A percentile compares a stretch with the other conserved stretches of the same genome.
Conservation (phyloP, 2,113 vertebrate species). For the Phyllostomus discolor region DNA sequence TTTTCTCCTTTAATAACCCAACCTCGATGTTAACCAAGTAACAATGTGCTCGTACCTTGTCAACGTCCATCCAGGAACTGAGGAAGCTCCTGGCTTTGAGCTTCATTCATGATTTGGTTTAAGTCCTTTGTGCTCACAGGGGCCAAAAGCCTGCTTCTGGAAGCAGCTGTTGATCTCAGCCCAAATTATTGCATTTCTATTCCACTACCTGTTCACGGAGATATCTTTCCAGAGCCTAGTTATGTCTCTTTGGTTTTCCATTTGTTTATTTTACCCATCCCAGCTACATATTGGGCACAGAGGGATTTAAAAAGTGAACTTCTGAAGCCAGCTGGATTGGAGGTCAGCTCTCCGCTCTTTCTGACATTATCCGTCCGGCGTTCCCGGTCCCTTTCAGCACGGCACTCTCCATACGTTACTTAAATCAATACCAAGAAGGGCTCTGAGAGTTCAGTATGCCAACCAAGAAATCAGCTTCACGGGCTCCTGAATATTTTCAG, state of each 20-base stretch:
- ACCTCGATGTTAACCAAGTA: background rate
- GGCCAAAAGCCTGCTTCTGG: background rate
- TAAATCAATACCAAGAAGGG: background rate
- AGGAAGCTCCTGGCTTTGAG: background rate
- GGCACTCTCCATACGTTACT: background rate
- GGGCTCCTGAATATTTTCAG: background rate
- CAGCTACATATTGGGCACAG: background rate
- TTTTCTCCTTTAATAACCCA: background rate
- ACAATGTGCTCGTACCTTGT: background rate
- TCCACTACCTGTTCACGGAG: background rate
- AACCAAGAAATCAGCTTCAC: background rate
- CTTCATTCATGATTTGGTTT: background rate
- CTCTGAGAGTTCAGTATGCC: background rate
- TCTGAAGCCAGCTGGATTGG: background rate
- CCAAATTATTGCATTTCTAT: background rate
- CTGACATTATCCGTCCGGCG: background rate
- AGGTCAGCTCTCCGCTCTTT: background rate
- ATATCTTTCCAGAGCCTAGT: background rate
- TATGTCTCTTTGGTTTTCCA: slow-evolving; percentile 18
- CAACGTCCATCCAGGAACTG: background rate
- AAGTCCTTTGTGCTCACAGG: background rate
- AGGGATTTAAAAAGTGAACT: slow-evolving; percentile 28
- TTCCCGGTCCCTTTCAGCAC: background rate
- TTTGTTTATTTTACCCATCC: slow-evolving; percentile 21
- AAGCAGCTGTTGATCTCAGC: background rate